phyloP scores from a whole-genome alignment of 2,113 vertebrate genomes.

The Caracal caracal region DNA sequence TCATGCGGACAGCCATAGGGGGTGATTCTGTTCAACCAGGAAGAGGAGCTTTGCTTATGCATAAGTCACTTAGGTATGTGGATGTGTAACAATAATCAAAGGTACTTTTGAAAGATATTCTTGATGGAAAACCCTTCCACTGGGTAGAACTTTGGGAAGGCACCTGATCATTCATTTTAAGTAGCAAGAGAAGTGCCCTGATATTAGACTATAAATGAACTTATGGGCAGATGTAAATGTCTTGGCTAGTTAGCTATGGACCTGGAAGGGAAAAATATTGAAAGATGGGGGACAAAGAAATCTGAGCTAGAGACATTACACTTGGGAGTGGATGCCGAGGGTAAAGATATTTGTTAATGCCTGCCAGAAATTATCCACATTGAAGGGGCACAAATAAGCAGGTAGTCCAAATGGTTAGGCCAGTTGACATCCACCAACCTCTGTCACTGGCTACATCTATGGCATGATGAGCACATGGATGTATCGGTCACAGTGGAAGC shows the following conservation, averaged over 20 bases:
- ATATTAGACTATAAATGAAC: not conserved
- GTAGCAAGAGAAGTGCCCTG: not conserved
- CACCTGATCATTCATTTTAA: not conserved
- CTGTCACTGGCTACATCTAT: not conserved
- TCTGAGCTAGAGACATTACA: not conserved
- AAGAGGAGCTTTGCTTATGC: not conserved
- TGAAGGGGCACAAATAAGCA: not conserved
- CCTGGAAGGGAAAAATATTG: not conserved
- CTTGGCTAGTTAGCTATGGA: not conserved
- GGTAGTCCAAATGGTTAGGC: not conserved
- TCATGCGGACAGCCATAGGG: rapidly evolving
- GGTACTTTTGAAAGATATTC: not conserved
- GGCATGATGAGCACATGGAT: not conserved
- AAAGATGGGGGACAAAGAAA: not conserved
- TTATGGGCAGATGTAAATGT: not conserved
- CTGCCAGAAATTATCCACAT: not conserved
- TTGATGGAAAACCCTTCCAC: not conserved
- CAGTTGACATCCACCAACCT: not conserved
- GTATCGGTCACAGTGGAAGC: not conserved
- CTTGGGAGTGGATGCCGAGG: not conserved
- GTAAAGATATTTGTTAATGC: not conserved
- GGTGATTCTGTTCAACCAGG: not conserved
- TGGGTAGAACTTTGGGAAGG: not conserved
- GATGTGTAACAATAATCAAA: rapidly evolving
- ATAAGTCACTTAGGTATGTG: not conserved